Percentiles rank a stretch among this genome's conserved stretches.
Evolutionary conservation across 1,140 invertebrate species (phyloP).

Genomic region (Wiebesia pumilae): DNA sequence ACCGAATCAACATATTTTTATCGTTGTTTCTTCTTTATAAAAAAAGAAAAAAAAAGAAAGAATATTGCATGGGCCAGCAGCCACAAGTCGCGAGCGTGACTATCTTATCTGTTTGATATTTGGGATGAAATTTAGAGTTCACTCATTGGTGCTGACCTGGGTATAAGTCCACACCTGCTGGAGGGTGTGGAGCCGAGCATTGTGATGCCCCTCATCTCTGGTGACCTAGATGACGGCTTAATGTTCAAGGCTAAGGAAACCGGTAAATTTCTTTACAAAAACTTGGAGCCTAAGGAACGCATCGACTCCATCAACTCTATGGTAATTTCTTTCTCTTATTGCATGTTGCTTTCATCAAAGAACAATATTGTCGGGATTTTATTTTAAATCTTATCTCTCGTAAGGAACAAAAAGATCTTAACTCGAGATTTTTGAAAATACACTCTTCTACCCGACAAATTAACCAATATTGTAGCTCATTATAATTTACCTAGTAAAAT

Average conservation of each 20-base stretch:
- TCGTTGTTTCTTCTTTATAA: constrained; percentile 16
- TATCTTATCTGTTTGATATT: constrained; percentile 40
- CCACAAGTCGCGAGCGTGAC: neutral
- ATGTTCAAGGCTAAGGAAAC: constrained; percentile 87
- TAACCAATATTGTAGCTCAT: no score
- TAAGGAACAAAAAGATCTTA: no score
- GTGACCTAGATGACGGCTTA: constrained; percentile 82
- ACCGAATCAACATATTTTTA: constrained; percentile 1
- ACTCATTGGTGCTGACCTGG: constrained; percentile 72
- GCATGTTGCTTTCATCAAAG: neutral
- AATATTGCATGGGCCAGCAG: constrained; percentile 40
- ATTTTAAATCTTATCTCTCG: no score
- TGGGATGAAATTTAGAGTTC: constrained; percentile 69
- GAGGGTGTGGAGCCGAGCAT: constrained; percentile 72
- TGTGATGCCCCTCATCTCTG: constrained; percentile 75
- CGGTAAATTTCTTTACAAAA: constrained; percentile 83
- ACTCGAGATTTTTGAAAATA: no score
- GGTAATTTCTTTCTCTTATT: constrained; percentile 72
- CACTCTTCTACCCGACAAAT: no score
- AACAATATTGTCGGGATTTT: no score
- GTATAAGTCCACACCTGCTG: constrained; percentile 72
- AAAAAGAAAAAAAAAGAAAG: constrained; percentile 17
- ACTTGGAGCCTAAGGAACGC: constrained; percentile 78
- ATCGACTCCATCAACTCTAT: constrained; percentile 82
- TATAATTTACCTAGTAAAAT: no score